Base-by-base conservation (phyloP, 2,113 vertebrate species). In the Mustela lutreola region DNA sequence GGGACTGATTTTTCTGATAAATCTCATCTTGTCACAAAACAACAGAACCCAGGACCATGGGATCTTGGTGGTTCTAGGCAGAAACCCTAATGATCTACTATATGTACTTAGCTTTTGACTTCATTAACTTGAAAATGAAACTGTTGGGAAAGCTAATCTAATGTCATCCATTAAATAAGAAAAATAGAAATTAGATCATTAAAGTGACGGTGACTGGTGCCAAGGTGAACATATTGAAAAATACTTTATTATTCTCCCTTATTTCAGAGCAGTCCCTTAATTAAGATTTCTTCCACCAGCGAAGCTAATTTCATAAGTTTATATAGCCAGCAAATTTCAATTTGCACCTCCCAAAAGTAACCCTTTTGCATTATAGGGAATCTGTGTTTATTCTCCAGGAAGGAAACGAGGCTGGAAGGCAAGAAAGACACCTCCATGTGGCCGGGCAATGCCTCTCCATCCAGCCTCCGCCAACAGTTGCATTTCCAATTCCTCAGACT, bases 61-160 rank as follows among this genome's bases (percentile, higher is more conserved):
- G 84, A 62, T 60, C 78, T 12, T 26, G 18, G 8, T 65, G 58
- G 1, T 11, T 83, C 11, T 75, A 82, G 89, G 58, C 22, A 95
- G 62, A 94, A 86, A 62, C 3, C 11, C n/a, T 58, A 63, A 71
- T 53, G 11, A 95, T 11, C 31, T 79, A 76, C 36, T 12, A 16
- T 36, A 22, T 10, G 24, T 31, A 50, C 60, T 91, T 94, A 95
- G 39, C 39, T 78, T 78, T 88, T 75, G 45, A 91, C 39, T 96
- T 97, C 60, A 86, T 93, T 95, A 97, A 91, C 62, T 79, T 89
- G 73, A 60, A 96, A 95, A 96, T 80, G 78, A 86, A 87, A 36
- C 53, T 95, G 42, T 79, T 91, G 67, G 75, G 56, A 82, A 95
- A 96, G n/a, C 56, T 24, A 88, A 94, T 84, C 70, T 88, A 82